Conservation (phyloP, 2,113 vertebrate species). For the Zeus faber region DNA sequence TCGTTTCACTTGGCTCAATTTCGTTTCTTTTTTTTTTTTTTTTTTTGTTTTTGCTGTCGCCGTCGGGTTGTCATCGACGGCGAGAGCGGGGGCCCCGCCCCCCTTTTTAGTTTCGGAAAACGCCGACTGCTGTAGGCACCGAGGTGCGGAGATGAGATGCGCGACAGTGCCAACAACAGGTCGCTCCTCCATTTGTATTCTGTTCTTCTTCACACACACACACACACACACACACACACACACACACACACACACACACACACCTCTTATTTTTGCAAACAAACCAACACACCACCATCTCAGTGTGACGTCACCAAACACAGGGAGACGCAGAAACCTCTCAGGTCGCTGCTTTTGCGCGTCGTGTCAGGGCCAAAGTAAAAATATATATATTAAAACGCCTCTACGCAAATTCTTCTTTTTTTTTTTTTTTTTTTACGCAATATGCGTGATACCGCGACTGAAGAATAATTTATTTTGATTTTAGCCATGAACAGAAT, state of each 20-base stretch:
- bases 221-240: slow-evolving; percentile 32
- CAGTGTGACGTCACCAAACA: neutral
- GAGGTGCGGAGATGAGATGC: slow-evolving; percentile 24
- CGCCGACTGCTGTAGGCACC: slow-evolving; percentile 43
- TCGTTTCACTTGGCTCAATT: slow-evolving; percentile 68
- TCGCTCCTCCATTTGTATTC: neutral
- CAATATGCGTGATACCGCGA: too few species aligned
- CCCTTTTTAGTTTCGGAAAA: slow-evolving; percentile 26
- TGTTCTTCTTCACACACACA: neutral
- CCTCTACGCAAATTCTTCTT: too few species aligned
- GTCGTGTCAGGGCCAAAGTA: too few species aligned
- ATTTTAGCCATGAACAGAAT: neutral
- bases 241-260: slow-evolving; percentile 26
- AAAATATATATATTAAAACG: too few species aligned
- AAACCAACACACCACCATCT: slow-evolving; percentile 2
- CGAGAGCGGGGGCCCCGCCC: neutral
- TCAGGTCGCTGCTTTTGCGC: too few species aligned
- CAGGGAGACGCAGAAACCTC: slow-evolving; percentile 47
- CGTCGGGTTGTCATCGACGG: slow-evolving; percentile 27
- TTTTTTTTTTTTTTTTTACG: too few species aligned
- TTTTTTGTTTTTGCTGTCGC: slow-evolving; percentile 46
- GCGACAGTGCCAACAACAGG: slow-evolving; percentile 20
- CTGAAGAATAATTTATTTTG: neutral
- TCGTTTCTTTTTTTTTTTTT: slow-evolving; percentile 62
- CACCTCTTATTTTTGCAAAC: slow-evolving; percentile 34